Evolutionary conservation across 2,797 vertebrate genomes (phyloP).

Genomic region (Siniperca obscura): DNA sequence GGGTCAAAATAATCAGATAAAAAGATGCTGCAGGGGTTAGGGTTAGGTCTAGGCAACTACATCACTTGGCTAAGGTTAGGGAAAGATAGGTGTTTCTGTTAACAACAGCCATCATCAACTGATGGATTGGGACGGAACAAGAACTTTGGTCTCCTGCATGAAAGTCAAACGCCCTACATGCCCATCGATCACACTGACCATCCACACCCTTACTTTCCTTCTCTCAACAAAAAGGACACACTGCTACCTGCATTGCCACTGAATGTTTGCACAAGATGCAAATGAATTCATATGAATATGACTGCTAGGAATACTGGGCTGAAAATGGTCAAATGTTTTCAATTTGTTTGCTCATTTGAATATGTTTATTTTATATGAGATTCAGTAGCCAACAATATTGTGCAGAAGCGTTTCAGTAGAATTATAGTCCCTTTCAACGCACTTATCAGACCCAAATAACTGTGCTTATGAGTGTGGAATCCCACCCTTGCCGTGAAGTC

Average conservation of each 20-base stretch:
- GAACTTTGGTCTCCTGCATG: too few relatives aligned
- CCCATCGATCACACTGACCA: too few relatives aligned
- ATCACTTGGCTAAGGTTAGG: too few relatives aligned
- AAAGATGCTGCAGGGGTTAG: too few relatives aligned
- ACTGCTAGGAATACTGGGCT: not conserved
- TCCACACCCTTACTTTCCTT: too few relatives aligned
- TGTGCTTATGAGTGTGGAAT: not conserved
- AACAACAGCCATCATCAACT: too few relatives aligned
- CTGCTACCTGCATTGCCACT: not conserved
- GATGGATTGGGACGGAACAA: too few relatives aligned
- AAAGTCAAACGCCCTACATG: too few relatives aligned
- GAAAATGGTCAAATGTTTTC: not conserved
- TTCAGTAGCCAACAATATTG: not conserved
- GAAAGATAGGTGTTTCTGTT: too few relatives aligned
- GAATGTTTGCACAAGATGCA: not conserved
- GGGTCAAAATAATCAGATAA: too few relatives aligned
- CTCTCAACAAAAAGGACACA: not conserved
- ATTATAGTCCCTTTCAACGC: not conserved
- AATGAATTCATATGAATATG: not conserved
- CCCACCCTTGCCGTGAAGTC: slow-evolving; percentile 97
- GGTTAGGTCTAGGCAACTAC: too few relatives aligned
- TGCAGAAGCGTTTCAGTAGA: not conserved
- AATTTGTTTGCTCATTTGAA: not conserved
- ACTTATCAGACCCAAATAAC: not conserved
- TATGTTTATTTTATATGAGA: not conserved